Evolutionary conservation across 2,113 vertebrate species (phyloP), one percentile per base, ranked within the genome.

Genomic region (Trichechus manatus): DNA sequence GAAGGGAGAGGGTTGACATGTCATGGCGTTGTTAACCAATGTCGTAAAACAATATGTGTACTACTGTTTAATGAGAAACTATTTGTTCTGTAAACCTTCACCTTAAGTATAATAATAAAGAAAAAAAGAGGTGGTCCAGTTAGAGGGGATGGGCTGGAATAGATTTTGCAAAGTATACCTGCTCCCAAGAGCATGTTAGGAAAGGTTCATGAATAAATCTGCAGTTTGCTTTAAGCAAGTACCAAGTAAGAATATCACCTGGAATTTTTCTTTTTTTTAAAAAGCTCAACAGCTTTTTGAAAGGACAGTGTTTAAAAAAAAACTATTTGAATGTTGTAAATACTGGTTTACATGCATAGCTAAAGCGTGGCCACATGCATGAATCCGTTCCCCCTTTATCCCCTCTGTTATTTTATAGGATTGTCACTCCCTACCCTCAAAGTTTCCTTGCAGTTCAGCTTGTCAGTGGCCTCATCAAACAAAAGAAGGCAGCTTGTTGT

Each of bases 171-270:
- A 68, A 81, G 53, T 39, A 44, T 72, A 68, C 50, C 39, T 92
- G 66, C 80, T 94, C 94, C 80, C 31, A 88, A 47, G 29, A 88
- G 17, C 61, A 17, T 29, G 61, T 85, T 53, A 81, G 42, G 44
- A 93, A 74, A 50, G 25, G 19, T 87, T 89, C 68, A 68, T 85
- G 59, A 80, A 74, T 59, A 74, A 27, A 42, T 31, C 68, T 85
- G 68, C 25, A 11, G 33, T 72, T 84, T 85, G 78, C 36, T 68
- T 61, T 63, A 29, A 87, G 59, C 88, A 82, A 81, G 83, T n/a
- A 80, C 63, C 63, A 80, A 81, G 83, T 61, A 94, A 95, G 87
- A 89, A 36, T 44, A 77, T 81, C 61, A 95, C 14, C 6, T 44
- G 23, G 33, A 56, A 22, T 6, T 59, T 85, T 83, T 93, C 9